Evolutionary conservation across 2,888 invertebrate species (phyloP).

Genomic region (Cheilosia soror): DNA sequence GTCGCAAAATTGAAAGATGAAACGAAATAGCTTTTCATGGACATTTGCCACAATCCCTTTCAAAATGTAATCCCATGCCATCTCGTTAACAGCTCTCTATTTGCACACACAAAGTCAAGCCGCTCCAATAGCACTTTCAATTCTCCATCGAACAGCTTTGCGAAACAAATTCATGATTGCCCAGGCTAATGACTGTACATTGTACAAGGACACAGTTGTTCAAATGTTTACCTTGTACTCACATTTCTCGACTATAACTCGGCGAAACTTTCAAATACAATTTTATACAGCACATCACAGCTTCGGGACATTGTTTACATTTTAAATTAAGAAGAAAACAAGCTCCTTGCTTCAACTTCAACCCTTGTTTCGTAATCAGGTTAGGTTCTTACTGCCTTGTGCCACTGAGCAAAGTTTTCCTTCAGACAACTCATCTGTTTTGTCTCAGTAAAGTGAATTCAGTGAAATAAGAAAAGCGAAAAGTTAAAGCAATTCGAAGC

Average conservation of each 20-base stretch:
- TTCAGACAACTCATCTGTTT: conserved; percentile 50
- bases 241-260: conserved; percentile 35
- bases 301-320: conserved; percentile 52
- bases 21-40: no score
- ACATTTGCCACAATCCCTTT: no score
- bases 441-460: conserved; percentile 37
- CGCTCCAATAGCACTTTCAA: no score
- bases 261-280: conserved; percentile 40
- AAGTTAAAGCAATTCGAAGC: conserved; percentile 3
- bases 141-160: no score
- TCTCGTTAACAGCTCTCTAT: no score
- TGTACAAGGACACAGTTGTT: neutral
- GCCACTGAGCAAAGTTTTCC: conserved; percentile 41
- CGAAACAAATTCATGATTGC: no score
- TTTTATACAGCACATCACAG: conserved; percentile 48
- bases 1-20: no score
- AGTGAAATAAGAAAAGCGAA: neutral
- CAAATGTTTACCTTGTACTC: neutral
- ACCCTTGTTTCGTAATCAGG: conserved; percentile 37
- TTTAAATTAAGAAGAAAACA: conserved; percentile 46
- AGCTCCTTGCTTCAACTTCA: neutral
- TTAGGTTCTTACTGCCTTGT: conserved; percentile 39
- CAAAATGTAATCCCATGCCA: no score
- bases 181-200: no score
- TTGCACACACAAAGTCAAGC: no score